Base-by-base conservation (phyloP, 2,797 vertebrate genomes). In the Triplophysa bombifrons region DNA sequence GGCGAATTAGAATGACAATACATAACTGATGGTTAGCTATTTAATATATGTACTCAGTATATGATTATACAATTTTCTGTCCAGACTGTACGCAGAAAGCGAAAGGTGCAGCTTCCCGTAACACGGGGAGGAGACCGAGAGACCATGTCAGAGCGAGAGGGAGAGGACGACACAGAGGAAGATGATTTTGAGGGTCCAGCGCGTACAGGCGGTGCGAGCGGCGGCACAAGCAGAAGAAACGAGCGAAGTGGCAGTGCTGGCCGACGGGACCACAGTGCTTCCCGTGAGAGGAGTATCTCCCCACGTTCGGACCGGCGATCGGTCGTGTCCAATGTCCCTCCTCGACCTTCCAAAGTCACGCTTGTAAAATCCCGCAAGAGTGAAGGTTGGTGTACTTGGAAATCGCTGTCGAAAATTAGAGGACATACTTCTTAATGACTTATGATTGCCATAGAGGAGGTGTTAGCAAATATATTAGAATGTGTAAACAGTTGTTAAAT, bases 321-420 rank as follows among this genome's bases (percentile, higher is more conserved):
- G 0, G 91, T 96, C 72, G 46, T 93, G n/a, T 96, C 95, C 87
- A 96, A 95, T 88, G 94, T 95, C 77, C 96, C 96, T 0, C 91
- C 93, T 10, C 96, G 95, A 14, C 98, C 98, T 51, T 95, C 97
- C 85, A 99, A 97, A 91, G 96, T 99, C 90, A 98, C 97, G 0
- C 88, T 99, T 30, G 96, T 99, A 87, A 99, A 99, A 82, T 99
- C 98, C 0, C 95, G 97, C 83, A 99, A 99, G 81, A 98, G 95
- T 85, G 97, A 99, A 98, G 98, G 97, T 98, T n/a, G 20, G 76
- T 11, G 19, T 5, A 48, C 17, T 44, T 34, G 16, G 4, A 73
- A 12, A 41, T 22, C 3, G 13, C 22, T 19, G 44, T 34, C 30
- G 3, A 61, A 74, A 65, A 53, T 65, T 61, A 66, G 17, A 58